These are phyloP conservation scores for Sclerodermus sp. DNA, from an alignment of 2,888 invertebrate genomes.

Conservation along the genomic window DNA sequence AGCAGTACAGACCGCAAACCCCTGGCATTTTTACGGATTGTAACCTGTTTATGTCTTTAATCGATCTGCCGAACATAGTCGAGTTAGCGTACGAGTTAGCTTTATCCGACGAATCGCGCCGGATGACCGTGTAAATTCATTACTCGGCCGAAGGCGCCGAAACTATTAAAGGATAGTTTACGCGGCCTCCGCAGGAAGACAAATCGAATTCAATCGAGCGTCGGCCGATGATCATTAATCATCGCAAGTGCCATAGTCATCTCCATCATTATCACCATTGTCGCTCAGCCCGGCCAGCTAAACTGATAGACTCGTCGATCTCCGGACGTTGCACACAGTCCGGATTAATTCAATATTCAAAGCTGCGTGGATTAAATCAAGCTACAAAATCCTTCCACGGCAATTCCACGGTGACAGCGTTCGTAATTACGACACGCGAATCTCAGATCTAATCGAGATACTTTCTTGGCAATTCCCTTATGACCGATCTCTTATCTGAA, in stretches of 20 bases:
- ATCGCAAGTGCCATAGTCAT: conserved; percentile 32
- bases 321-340: too few species aligned
- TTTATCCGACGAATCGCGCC: background rate
- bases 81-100: background rate
- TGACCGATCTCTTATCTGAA: too few species aligned
- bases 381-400: too few species aligned
- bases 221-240: conserved; percentile 27
- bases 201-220: conserved; percentile 31
- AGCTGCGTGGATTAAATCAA: too few species aligned
- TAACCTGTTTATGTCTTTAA: background rate
- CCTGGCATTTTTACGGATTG: too few species aligned
- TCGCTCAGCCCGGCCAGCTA: conserved; percentile 9
- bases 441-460: too few species aligned
- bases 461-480: too few species aligned
- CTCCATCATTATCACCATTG: conserved; percentile 33
- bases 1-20: too few species aligned
- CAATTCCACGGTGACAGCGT: too few species aligned
- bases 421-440: too few species aligned
- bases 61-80: background rate
- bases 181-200: conserved; percentile 21
- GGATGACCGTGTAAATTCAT: conserved; percentile 29
- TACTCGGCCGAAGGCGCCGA: conserved; percentile 24
- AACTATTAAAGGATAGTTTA: conserved; percentile 35
- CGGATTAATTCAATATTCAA: too few species aligned
- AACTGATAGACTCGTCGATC: conserved; percentile 22